A percentile compares a stretch with the other conserved stretches of the same genome.
These are phyloP conservation scores for Crotalus tigris DNA, from an alignment of 2,113 vertebrate genomes.

Conservation along the genomic window DNA sequence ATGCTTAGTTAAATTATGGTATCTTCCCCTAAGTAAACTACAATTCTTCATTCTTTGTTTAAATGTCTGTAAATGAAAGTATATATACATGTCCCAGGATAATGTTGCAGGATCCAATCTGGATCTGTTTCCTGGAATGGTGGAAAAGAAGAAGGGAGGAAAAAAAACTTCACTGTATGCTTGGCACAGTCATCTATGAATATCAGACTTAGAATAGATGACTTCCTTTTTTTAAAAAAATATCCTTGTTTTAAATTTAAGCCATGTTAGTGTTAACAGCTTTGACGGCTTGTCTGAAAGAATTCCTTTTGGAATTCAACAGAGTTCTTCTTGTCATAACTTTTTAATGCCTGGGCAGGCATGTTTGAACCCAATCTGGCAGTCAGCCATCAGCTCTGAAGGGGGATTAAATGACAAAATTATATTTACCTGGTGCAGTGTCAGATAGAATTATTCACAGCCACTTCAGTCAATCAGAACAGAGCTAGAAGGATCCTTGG, in stretches of 20 bases:
- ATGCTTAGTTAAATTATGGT: neutral
- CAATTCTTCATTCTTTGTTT: neutral
- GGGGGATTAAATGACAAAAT: constrained; percentile 4
- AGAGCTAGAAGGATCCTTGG: too few relatives aligned
- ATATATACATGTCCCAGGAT: too few relatives aligned
- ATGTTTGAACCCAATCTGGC: constrained; percentile 38
- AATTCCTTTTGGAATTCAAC: constrained; percentile 53
- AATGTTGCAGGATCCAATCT: too few relatives aligned
- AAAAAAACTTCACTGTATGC: constrained; percentile 19
- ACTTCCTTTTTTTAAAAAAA: neutral
- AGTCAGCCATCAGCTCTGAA: constrained; percentile 24
- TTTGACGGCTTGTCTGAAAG: constrained; percentile 64
- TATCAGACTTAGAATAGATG: constrained; percentile 45
- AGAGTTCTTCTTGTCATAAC: constrained; percentile 47
- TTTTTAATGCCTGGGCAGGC: constrained; percentile 35
- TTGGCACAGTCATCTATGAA: constrained; percentile 53
- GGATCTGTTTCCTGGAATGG: neutral
- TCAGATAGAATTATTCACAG: neutral
- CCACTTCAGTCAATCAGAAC: too few relatives aligned
- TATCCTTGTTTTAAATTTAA: constrained; percentile 47
- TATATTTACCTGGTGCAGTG: constrained; percentile 10
- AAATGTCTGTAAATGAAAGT: too few relatives aligned
- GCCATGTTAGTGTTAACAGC: constrained; percentile 57
- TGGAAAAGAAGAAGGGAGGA: neutral
- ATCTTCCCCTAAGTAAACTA: neutral